Percentiles rank a stretch among this genome's conserved stretches.
These are phyloP conservation scores for Biston stratarius DNA, from an alignment of 2,888 invertebrate genomes.

Conservation along the genomic window DNA sequence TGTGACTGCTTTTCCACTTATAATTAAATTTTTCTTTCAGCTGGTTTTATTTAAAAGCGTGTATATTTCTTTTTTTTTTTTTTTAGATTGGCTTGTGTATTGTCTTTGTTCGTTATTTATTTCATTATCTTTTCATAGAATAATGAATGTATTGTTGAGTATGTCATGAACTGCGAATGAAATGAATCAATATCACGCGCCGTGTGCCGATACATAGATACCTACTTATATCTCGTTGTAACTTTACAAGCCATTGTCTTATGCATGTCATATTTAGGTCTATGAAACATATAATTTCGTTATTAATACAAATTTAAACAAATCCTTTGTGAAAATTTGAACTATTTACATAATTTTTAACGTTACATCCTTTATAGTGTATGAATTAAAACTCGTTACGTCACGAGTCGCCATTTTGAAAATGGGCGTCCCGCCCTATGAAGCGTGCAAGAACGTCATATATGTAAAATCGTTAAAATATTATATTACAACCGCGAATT, in stretches of 20 bases:
- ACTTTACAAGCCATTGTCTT: conserved; percentile 13
- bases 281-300: background rate
- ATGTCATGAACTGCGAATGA: conserved; percentile 9
- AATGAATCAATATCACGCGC: conserved; percentile 12
- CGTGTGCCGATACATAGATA: conserved; percentile 13
- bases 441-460: conserved; percentile 14
- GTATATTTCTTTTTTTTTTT: conserved; percentile 2
- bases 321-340: background rate
- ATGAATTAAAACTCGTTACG: conserved; percentile 37
- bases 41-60: background rate
- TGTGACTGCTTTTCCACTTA: conserved; percentile 13
- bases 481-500: conserved; percentile 9
- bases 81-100: background rate
- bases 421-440: conserved; percentile 64
- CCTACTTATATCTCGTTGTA: background rate
- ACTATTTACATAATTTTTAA: conserved; percentile 9
- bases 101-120: conserved; percentile 21
- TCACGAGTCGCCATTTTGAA: conserved; percentile 73
- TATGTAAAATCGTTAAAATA: conserved; percentile 29
- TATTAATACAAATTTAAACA: background rate
- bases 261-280: conserved; percentile 9
- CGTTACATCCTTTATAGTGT: background rate
- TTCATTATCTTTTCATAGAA: conserved; percentile 12
- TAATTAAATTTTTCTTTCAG: background rate
- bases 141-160: conserved; percentile 10